Percentiles rank a stretch among this genome's conserved stretches.
Conservation (phyloP, 2,113 vertebrate species). For the Cyprinodon brontotheroides region DNA sequence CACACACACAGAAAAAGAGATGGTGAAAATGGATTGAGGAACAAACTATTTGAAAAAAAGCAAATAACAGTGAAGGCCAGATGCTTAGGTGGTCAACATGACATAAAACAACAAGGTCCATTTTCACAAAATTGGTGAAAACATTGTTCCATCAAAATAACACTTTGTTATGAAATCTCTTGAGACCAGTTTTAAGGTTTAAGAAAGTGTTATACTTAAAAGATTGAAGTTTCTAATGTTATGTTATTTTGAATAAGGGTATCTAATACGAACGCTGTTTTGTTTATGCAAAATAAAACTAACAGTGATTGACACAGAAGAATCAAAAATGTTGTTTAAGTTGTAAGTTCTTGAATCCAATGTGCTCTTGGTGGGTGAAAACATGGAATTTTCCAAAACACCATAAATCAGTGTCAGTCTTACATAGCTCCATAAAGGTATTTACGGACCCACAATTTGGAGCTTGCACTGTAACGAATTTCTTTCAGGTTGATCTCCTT, state of each 20-base stretch:
- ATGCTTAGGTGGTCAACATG: neutral
- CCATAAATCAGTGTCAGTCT: too few species aligned
- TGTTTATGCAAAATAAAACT: too few species aligned
- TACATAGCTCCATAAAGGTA: too few species aligned
- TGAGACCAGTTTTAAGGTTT: neutral
- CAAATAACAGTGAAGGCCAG: neutral
- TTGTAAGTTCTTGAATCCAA: too few species aligned
- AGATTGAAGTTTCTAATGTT: neutral
- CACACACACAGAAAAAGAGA: neutral
- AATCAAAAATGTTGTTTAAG: too few species aligned
- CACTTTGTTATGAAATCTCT: neutral
- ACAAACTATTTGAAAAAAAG: constrained; percentile 2
- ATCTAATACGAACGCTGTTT: too few species aligned
- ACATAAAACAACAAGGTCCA: constrained; percentile 9
- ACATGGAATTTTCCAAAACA: too few species aligned
- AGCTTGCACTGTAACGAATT: too few species aligned
- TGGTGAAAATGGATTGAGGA: neutral
- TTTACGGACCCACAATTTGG: too few species aligned
- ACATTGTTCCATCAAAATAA: constrained; percentile 18
- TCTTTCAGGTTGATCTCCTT: too few species aligned
- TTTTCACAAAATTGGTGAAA: constrained; percentile 21
- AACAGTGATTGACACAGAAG: too few species aligned
- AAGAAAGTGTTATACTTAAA: neutral
- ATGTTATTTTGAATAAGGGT: neutral
- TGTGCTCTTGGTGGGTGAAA: too few species aligned